Evolutionary conservation across 2,113 vertebrate genomes (phyloP).

Genomic region (Herpailurus yagouaroundi): DNA sequence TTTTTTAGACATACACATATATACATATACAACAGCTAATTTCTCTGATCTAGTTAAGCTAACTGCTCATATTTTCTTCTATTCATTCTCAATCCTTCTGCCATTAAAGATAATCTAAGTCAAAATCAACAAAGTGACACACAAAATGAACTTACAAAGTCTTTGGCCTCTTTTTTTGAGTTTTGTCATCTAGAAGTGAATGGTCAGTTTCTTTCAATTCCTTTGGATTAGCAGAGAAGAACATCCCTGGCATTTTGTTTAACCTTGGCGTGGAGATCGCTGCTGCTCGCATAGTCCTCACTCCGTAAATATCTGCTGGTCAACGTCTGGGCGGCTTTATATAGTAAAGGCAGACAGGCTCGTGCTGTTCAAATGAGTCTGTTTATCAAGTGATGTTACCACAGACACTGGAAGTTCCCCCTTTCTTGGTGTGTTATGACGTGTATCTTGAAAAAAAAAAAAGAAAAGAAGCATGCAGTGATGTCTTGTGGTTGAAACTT

Average conservation of each 20-base stretch:
- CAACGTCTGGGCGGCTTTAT: constrained; percentile 80
- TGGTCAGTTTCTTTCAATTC: constrained; percentile 81
- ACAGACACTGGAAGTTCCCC: constrained; percentile 86
- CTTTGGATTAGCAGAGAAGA: constrained; percentile 79
- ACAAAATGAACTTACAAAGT: constrained; percentile 84
- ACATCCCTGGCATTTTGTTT: constrained; percentile 86
- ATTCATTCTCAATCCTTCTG: not conserved
- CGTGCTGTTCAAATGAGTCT: constrained; percentile 75
- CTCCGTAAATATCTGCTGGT: constrained; percentile 74
- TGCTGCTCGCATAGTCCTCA: constrained; percentile 72
- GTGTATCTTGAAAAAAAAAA: constrained; percentile 82
- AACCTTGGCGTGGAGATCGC: constrained; percentile 53
- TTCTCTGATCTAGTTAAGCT: not conserved
- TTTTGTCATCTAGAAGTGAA: constrained; percentile 84
- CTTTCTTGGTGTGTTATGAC: constrained; percentile 83
- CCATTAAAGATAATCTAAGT: not conserved
- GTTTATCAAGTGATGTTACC: constrained; percentile 85
- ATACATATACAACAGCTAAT: not conserved
- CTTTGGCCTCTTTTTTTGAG: constrained; percentile 84
- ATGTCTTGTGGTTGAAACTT: constrained; percentile 81
- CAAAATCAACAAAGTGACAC: not conserved
- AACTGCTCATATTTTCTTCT: not conserved
- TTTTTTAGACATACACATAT: not conserved
- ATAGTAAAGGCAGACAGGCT: constrained; percentile 78
- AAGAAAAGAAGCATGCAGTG: constrained; percentile 74